Percentiles rank a stretch among this genome's conserved stretches.
Evolutionary conservation across 2,113 vertebrate genomes (phyloP).

Genomic region (Halichoerus grypus): DNA sequence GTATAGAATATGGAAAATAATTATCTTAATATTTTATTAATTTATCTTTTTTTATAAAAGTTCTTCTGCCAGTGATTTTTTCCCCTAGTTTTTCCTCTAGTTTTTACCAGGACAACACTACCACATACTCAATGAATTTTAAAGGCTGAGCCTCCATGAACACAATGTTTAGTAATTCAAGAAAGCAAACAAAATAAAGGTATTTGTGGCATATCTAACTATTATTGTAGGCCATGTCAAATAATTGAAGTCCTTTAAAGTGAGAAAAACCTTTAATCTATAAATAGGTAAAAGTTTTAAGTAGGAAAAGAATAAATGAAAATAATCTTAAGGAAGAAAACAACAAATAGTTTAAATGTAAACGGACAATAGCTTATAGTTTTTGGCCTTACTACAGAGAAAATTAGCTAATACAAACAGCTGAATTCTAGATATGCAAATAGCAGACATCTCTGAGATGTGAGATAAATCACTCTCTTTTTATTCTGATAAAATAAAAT

Average conservation of each 20-base stretch:
- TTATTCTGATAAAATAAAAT: not conserved
- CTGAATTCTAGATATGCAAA: not conserved
- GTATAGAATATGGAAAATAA: not conserved
- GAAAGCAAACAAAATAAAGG: not conserved
- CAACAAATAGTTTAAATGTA: not conserved
- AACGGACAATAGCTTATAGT: not conserved
- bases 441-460: not conserved
- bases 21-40: not conserved
- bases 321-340: not conserved
- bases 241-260: not conserved
- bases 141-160: not conserved
- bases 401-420: not conserved
- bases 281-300: not conserved
- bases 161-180: slow-evolving; percentile 13
- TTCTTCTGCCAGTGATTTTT: not conserved
- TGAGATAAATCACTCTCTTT: not conserved
- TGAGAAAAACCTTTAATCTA: not conserved
- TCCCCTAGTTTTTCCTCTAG: not conserved
- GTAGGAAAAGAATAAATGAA: not conserved
- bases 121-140: not conserved
- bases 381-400: not conserved
- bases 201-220: not conserved
- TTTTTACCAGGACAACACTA: not conserved
- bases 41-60: slow-evolving; percentile 48
- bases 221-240: not conserved